Evolutionary conservation across 2,888 invertebrate species (phyloP).

Genomic region (Rapana venosa): DNA sequence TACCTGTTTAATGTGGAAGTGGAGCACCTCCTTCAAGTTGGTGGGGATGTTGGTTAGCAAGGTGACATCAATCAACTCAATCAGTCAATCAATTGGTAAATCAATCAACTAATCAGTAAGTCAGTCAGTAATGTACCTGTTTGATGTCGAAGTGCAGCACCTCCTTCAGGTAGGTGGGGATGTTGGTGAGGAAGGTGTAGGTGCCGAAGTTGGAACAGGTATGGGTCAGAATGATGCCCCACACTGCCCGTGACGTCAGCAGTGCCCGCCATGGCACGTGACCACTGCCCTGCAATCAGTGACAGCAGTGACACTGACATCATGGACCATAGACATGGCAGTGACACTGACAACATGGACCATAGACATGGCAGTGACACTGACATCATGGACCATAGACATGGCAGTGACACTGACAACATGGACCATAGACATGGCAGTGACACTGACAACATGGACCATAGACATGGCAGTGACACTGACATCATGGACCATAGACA

Average conservation of each 20-base stretch:
- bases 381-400: too few species aligned
- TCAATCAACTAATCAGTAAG: neutral
- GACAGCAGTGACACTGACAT: neutral
- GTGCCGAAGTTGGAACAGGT: slow-evolving; percentile 42
- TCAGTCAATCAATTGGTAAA: neutral
- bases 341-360: too few species aligned
- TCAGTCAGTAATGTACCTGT: too few species aligned
- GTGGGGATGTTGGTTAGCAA: too few species aligned
- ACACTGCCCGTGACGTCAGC: slow-evolving; percentile 6
- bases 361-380: too few species aligned
- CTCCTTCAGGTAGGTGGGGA: slow-evolving; percentile 44
- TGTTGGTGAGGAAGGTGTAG: slow-evolving; percentile 44
- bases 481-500: too few species aligned
- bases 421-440: too few species aligned
- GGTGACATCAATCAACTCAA: neutral
- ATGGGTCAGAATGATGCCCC: slow-evolving; percentile 42
- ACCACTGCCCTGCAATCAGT: slow-evolving; percentile 13
- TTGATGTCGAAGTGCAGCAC: slow-evolving; percentile 44
- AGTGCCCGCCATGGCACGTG: slow-evolving; percentile 32
- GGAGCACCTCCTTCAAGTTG: too few species aligned
- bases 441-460: too few species aligned
- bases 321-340: neutral
- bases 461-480: too few species aligned
- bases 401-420: too few species aligned
- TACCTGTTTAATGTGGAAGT: too few species aligned